phyloP scores from a whole-genome alignment of 1,140 invertebrate species.

The Venturia canescens region DNA sequence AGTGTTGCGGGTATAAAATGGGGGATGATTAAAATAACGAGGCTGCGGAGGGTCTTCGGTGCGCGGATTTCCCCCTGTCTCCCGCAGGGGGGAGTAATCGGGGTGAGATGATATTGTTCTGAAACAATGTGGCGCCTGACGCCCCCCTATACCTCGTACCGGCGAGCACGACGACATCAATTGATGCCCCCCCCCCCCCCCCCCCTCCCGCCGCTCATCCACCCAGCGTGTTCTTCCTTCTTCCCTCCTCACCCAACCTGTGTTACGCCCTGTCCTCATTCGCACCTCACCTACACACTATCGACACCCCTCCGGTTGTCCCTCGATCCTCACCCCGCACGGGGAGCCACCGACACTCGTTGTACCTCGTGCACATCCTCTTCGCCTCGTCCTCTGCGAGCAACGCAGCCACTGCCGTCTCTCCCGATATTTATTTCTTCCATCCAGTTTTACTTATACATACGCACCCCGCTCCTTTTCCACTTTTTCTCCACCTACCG shows the following conservation, averaged over 20 bases:
- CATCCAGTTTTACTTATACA: no score
- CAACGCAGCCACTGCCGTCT: no score
- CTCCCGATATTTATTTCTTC: no score
- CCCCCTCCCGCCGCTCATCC: neutral
- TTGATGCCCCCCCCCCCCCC: constrained; percentile 41
- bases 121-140: constrained; percentile 60
- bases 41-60: constrained; percentile 60
- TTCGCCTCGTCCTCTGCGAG: no score
- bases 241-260: neutral
- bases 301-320: no score
- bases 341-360: no score
- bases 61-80: constrained; percentile 38
- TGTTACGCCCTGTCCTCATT: neutral
- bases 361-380: no score
- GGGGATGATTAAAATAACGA: constrained; percentile 75
- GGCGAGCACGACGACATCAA: constrained; percentile 56
- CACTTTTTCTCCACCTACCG: neutral
- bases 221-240: neutral
- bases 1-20: constrained; percentile 71
- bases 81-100: constrained; percentile 38
- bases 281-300: no score
- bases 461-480: no score
- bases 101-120: constrained; percentile 58
- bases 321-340: no score
- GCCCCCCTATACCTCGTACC: constrained; percentile 46